Conservation (phyloP, 2,888 invertebrate genomes). For the Meliscaeva auricollis region DNA sequence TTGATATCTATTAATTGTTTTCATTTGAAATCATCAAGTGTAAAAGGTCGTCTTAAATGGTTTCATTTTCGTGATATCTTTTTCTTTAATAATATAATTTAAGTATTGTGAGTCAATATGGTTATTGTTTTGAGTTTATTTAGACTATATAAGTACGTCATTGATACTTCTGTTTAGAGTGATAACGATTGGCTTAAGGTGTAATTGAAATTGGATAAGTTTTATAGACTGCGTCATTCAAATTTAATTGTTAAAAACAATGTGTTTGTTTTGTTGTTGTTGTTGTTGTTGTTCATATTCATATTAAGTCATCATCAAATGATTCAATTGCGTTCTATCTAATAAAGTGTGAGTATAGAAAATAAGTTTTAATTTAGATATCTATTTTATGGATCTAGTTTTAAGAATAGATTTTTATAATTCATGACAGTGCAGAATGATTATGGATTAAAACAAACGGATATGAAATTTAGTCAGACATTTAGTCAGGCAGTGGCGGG, state of each 20-base stretch:
- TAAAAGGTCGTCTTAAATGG: conserved; percentile 9
- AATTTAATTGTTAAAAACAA: conserved; percentile 31
- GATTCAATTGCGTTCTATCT: too few species aligned
- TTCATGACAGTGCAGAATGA: too few species aligned
- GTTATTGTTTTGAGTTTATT: not conserved
- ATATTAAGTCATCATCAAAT: too few species aligned
- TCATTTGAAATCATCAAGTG: conserved; percentile 11
- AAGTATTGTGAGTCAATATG: conserved; percentile 50
- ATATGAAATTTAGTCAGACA: too few species aligned
- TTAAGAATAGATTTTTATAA: too few species aligned
- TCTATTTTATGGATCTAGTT: too few species aligned
- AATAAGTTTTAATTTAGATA: too few species aligned
- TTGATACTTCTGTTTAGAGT: conserved; percentile 37
- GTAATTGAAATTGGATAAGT: conserved; percentile 54
- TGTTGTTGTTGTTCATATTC: too few species aligned
- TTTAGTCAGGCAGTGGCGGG: too few species aligned
- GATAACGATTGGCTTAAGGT: conserved; percentile 36
- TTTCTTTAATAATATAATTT: too few species aligned
- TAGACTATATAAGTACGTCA: conserved; percentile 40
- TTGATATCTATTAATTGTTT: conserved; percentile 29
- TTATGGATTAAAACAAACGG: too few species aligned
- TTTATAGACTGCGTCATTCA: conserved; percentile 37
- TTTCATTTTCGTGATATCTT: conserved; percentile 7
- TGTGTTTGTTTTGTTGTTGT: conserved; percentile 3
- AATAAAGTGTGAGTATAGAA: too few species aligned